Conservation (phyloP, 2,113 vertebrate genomes). For the Chloroceryle aenea region DNA sequence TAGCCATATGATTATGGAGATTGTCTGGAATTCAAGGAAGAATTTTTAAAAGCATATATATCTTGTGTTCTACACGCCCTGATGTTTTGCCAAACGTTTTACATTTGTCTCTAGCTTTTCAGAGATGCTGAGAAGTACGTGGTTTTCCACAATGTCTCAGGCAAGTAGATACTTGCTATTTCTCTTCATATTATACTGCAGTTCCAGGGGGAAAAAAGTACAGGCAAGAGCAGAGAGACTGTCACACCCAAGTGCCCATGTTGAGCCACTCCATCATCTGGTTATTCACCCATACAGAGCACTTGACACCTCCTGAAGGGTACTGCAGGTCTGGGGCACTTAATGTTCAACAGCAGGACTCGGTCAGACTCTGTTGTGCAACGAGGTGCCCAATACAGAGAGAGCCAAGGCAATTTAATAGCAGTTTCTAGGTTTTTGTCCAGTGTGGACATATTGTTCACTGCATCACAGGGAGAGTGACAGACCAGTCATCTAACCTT, state of each 20-base stretch:
- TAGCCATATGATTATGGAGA: neutral
- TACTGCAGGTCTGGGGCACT: neutral
- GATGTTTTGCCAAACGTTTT: neutral
- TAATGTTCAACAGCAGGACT: neutral
- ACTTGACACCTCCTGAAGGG: neutral
- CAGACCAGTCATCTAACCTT: neutral
- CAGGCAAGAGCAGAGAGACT: neutral
- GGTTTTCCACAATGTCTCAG: neutral
- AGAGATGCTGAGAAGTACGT: neutral
- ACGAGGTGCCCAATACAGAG: rapidly evolving
- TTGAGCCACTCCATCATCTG: neutral
- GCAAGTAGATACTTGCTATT: neutral
- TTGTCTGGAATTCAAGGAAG: neutral
- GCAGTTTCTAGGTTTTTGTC: neutral
- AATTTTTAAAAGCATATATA: neutral
- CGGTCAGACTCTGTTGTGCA: neutral
- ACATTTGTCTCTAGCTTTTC: neutral
- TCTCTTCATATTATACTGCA: neutral
- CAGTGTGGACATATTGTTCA: neutral
- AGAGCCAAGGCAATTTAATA: neutral
- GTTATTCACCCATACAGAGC: neutral
- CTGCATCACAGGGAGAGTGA: neutral
- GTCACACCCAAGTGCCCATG: neutral
- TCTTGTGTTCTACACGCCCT: neutral
- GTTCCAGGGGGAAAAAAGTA: neutral